Base-by-base conservation (phyloP, 2,888 invertebrate genomes). In the Hyalella azteca region DNA sequence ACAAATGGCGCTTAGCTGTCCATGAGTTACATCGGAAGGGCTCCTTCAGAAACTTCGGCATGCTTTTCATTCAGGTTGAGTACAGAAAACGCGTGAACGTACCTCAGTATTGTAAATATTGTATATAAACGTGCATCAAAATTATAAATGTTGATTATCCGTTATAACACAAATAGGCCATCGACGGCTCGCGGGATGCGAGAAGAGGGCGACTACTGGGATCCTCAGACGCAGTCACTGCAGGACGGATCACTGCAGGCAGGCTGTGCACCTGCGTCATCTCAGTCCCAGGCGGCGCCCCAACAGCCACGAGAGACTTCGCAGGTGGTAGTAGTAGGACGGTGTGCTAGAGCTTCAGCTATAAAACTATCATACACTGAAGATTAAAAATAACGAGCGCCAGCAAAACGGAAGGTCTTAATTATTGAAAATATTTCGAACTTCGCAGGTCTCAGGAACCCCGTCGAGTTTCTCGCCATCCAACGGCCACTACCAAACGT, bases 191-290 rank as follows among this genome's bases (percentile, higher is more conserved):
- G 66, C 32, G 40, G 79, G 29, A 79, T 48, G 50, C 50, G 78
- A 39, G 81, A 81, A 19, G 79, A 81, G 60, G 73, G 79, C 32
- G 81, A 81, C 48, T 81, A 81, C 60, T 79, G 79, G 81, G 79
- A 79, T n/a, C 77, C 79, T 29, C 40, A 29, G 36, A 45, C 77
- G 19, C 77, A 77, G 19, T 3, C 77, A 5, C 32, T 32, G 29
- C 49, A 50, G 22, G 36, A 40, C 29, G 48, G 11, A n/a, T 7
- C 19, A 26, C 29, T 29, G 0, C 29, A 22, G 73, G 11, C 73
- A n/a, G n/a, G n/a, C 4, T n/a, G 36, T 5, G 73, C 73, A 11
- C 22, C 73, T 36, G 36, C 22, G 45, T 41, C 75, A 22, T 45
- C 40, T 26, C 41, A 22, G 22, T 4, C 32, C 9, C 39, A 40